Conservation (phyloP, 2,797 vertebrate genomes). For the Acestrorhynchus altus region DNA sequence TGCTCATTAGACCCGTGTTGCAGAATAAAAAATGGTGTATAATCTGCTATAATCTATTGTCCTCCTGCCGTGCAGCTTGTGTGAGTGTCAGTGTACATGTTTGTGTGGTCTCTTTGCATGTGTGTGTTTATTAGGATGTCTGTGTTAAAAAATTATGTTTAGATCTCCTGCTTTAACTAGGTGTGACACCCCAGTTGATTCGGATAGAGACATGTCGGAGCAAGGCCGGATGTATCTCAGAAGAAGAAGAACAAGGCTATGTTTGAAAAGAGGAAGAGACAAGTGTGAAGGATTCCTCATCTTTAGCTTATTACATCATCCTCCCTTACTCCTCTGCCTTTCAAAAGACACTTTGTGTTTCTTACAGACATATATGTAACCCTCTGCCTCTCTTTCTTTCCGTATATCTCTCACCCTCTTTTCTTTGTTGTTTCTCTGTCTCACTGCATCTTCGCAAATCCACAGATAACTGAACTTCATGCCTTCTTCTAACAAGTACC, state of each 20-base stretch:
- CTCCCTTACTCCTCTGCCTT: conserved; percentile 35
- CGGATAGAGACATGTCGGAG: conserved; percentile 23
- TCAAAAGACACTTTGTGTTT: conserved; percentile 24
- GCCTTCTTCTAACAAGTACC: conserved; percentile 39
- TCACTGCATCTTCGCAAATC: conserved; percentile 6
- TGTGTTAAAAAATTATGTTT: conserved; percentile 31
- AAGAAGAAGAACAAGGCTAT: conserved; percentile 31
- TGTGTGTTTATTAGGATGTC: conserved; percentile 50
- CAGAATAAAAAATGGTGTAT: too few relatives aligned
- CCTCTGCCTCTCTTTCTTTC: conserved; percentile 40
- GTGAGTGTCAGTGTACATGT: conserved; percentile 49
- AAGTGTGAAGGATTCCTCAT: conserved; percentile 26
- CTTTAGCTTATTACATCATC: conserved; percentile 63
- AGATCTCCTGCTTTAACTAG: conserved; percentile 31
- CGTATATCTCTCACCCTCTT: conserved; percentile 45
- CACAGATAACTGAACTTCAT: conserved; percentile 44
- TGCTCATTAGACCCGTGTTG: too few relatives aligned
- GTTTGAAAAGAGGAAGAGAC: conserved; percentile 48
- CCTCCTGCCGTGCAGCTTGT: conserved; percentile 25
- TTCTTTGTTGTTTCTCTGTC: conserved; percentile 19
- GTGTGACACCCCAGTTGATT: conserved; percentile 48
- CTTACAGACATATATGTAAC: conserved; percentile 33
- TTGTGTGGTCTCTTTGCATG: conserved; percentile 21
- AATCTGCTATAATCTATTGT: not conserved
- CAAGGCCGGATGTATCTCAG: conserved; percentile 32